phyloP scores from a whole-genome alignment of 2,797 vertebrate genomes.

The Tauraco hartlaubi region DNA sequence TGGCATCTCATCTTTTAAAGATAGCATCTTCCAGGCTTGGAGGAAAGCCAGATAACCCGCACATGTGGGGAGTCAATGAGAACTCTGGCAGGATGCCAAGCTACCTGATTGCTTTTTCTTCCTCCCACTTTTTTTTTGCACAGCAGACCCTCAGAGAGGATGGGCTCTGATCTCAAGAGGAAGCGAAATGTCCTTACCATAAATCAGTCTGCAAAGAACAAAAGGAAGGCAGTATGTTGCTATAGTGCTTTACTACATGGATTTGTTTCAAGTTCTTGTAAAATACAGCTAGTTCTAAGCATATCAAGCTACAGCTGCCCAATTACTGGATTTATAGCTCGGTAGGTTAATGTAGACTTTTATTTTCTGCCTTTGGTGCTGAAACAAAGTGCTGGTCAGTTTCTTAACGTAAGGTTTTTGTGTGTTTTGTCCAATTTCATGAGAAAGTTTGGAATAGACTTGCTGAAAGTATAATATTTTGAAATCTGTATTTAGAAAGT shows the following conservation, averaged over 20 bases:
- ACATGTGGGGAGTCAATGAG: not conserved
- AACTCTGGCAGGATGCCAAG: not conserved
- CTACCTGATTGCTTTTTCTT: not conserved
- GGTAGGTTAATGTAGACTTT: not conserved
- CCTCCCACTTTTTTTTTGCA: not conserved
- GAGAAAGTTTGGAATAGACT: not conserved
- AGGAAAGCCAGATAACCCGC: not conserved
- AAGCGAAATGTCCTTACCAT: not conserved
- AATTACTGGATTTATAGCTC: not conserved
- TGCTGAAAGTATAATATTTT: not conserved
- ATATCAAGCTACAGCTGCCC: not conserved
- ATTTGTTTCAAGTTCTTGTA: not conserved
- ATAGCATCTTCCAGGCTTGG: not conserved
- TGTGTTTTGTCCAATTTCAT: not conserved
- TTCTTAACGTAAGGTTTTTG: not conserved
- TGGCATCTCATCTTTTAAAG: conserved; percentile 33
- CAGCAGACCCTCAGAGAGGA: not conserved
- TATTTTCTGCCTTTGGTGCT: not conserved
- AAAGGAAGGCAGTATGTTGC: not conserved
- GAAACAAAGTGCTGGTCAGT: not conserved
- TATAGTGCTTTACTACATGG: not conserved
- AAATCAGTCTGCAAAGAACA: conserved; percentile 22
- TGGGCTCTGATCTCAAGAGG: not conserved
- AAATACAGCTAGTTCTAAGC: not conserved
- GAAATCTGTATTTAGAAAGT: not conserved